Evolutionary conservation across 2,797 vertebrate genomes (phyloP).

Genomic region (Sebastes matsubarae): DNA sequence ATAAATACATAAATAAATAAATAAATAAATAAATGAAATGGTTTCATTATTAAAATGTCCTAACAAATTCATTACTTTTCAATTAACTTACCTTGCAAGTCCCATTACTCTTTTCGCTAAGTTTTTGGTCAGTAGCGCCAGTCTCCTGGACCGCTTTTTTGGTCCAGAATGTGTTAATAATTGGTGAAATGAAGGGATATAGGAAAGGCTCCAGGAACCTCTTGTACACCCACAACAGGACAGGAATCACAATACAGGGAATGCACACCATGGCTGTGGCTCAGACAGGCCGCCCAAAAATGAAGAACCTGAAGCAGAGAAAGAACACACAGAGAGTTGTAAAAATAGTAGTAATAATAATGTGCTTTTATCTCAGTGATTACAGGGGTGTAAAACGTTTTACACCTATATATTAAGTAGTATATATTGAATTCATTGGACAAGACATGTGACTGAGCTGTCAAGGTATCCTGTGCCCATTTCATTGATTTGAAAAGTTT

Average conservation of each 20-base stretch:
- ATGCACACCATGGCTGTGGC: conserved; percentile 92
- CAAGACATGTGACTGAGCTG: neutral
- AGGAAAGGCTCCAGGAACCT: conserved; percentile 93
- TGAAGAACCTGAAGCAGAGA: conserved; percentile 19
- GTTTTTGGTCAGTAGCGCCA: conserved; percentile 28
- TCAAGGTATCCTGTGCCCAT: neutral
- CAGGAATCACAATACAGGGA: conserved; percentile 95
- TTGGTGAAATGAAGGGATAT: conserved; percentile 89
- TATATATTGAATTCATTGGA: neutral
- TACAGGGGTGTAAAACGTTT: neutral
- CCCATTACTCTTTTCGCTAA: conserved; percentile 61
- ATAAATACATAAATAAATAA: neutral
- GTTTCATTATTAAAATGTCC: neutral
- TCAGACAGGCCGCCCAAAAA: neutral
- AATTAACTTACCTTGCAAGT: conserved; percentile 67
- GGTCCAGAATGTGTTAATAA: conserved; percentile 86
- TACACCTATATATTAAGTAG: neutral
- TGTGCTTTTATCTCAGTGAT: neutral
- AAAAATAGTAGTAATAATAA: neutral
- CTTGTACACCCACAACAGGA: conserved; percentile 97
- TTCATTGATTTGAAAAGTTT: no score
- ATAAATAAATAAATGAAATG: no score
- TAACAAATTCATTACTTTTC: neutral
- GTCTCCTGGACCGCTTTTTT: conserved; percentile 81
- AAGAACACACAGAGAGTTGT: neutral